Evolutionary conservation across 2,888 invertebrate species (phyloP), one percentile per base, ranked within the genome.

Genomic region (Spilosoma lubricipeda): DNA sequence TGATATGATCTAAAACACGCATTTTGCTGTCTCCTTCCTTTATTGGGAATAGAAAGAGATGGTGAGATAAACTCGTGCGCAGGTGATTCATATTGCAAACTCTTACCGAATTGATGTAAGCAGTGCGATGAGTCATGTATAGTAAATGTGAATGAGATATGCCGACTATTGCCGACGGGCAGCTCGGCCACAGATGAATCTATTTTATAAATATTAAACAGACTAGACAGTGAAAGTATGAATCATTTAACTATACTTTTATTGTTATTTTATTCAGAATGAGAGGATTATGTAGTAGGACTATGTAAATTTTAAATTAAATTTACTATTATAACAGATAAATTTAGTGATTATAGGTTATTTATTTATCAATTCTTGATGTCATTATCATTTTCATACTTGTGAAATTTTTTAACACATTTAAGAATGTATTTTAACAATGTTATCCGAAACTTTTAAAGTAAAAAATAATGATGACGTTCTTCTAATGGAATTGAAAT

Each of bases 31-130:
- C 81, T 77, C 63, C 18, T 39, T 76, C 59, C 56, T 27, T n/a
- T 20, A n/a, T 30, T 63, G 27, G 15, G 18, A 15, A 20, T 59
- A 71, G 70, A 86, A 59, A 15, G 75, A 7, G 80, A 80, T 0
- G 39, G 68, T 0, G 20, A 71, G 42, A 77, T 67, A 13, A 75
- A 77, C 86, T 76, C 78, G 56, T 67, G 67, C 77, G 77, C 86
- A 82, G 72, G 75, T 85, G 86, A 85, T 78, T 86, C 85, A 85
- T 86, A 79, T 64, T 33, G 71, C 77, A 71, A 63, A 77, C 76
- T 82, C 84, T 89, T 91, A 91, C 89, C 83, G 84, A 90, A 92
- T 90, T 89, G 88, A 91, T 90, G 89, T 91, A 92, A 92, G 73
- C 67, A 67, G 72, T 15, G 23, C 70, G 33, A 23, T 85, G 83